Evolutionary conservation across 2,888 invertebrate genomes (phyloP), one percentile per base, ranked within the genome.

Genomic region (Seira musarum): DNA sequence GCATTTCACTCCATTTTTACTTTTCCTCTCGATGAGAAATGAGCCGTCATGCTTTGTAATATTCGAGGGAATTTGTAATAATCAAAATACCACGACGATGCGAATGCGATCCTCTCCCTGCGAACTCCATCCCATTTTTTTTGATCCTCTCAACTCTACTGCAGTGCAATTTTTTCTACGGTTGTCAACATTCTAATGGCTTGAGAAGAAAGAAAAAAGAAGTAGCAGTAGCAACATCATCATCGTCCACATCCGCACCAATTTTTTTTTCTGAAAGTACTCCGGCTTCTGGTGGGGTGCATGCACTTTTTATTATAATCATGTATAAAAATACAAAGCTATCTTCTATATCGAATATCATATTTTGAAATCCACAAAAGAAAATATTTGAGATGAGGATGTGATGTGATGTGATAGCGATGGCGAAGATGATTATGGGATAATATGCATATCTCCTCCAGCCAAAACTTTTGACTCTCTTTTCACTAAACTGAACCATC

Each of bases 1-100:
- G 40, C 40, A 40, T 13, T 40, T 40, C 25, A 63, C 22, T 13
- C 63, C 40, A 40, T 40, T 40, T 71, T 46, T 66, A 67, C 75
- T 75, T 67, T 67, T 67, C 68, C 75, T 67, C 75, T 75, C 67
- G 67, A 74, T 74, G 74, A 74, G 74, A 74, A 74, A 67, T 74
- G 74, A 67, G 74, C 66, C 57, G 25, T 74, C 74, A 74, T 49
- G 40, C 72, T 30, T 67, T 24, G 25, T 24, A 67, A 73, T 57
- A n/a, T 40, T 64, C 21, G 19, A 35, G n/a, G 30, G 65, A 57
- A 73, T 65, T 65, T 66, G 30, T 73, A 64, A 46, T 49, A 64
- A 72, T 64, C 72, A 63, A 64, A 35, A 61, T 49, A 63, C 40
- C 15, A 67, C 40, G 40, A 40, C 13, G 6, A 6, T 40, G 40